A percentile compares a stretch with the other conserved stretches of the same genome.
Evolutionary conservation across 2,797 vertebrate genomes (phyloP).

Genomic region (Notamacropus eugenii): DNA sequence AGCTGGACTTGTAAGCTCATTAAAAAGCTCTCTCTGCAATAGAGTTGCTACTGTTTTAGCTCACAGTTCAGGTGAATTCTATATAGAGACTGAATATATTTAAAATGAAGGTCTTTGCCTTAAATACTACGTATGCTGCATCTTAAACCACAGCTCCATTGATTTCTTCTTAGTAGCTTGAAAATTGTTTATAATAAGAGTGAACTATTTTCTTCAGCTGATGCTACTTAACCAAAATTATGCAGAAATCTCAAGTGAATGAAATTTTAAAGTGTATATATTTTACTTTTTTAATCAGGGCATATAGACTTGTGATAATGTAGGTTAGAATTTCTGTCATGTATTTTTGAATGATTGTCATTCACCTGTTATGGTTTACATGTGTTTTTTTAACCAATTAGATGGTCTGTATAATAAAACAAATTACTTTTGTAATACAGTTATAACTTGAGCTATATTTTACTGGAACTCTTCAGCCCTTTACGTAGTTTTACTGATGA

Average conservation of each 20-base stretch:
- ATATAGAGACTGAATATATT: constrained; percentile 42
- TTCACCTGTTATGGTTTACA: constrained; percentile 67
- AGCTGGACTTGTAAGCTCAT: not conserved
- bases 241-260: constrained; percentile 66
- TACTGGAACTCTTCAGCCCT: constrained; percentile 58
- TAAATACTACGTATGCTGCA: not conserved
- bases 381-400: constrained; percentile 34
- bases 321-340: constrained; percentile 65
- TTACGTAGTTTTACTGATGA: constrained; percentile 68
- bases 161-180: constrained; percentile 58
- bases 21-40: constrained; percentile 26
- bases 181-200: constrained; percentile 47
- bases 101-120: constrained; percentile 3
- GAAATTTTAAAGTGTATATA: constrained; percentile 77
- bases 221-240: constrained; percentile 52
- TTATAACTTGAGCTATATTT: constrained; percentile 66
- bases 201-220: constrained; percentile 35
- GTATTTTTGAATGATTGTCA: constrained; percentile 59
- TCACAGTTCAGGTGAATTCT: constrained; percentile 50
- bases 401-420: constrained; percentile 45
- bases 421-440: constrained; percentile 57
- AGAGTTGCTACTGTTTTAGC: constrained; percentile 26
- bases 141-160: not conserved
- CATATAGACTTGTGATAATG: constrained; percentile 40
- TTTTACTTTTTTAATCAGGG: constrained; percentile 63